Percentiles rank a stretch among this genome's conserved stretches.
Evolutionary conservation across 2,888 invertebrate genomes (phyloP).

Genomic region (Aspidiotus destructor): DNA sequence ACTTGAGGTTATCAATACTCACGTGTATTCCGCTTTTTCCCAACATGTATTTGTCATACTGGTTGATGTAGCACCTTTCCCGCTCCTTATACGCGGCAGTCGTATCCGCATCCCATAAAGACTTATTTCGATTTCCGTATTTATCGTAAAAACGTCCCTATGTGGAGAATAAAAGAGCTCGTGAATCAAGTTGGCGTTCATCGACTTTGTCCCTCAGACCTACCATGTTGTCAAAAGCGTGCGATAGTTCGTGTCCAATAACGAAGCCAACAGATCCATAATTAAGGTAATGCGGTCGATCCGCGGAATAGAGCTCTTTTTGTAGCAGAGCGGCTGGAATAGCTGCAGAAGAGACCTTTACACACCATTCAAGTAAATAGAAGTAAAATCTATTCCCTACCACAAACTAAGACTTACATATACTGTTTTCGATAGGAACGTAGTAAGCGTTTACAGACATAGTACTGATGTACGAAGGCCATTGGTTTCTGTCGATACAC

Average conservation of each 20-base stretch:
- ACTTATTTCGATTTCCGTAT: constrained; percentile 13
- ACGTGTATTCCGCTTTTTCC: too few relatives aligned
- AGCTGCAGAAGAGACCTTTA: constrained; percentile 1
- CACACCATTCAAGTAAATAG: too few relatives aligned
- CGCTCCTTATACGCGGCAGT: neutral
- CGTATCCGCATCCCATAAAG: constrained; percentile 20
- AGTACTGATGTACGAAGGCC: neutral
- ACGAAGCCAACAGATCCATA: constrained; percentile 20
- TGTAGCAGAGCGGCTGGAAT: constrained; percentile 20
- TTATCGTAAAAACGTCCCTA: constrained; percentile 22
- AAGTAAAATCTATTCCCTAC: too few relatives aligned
- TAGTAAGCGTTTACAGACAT: constrained; percentile 17
- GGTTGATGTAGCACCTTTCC: constrained; percentile 18
- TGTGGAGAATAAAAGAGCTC: neutral
- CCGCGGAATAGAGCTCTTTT: constrained; percentile 6
- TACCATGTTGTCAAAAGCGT: constrained; percentile 23
- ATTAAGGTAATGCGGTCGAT: constrained; percentile 23
- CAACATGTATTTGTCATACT: constrained; percentile 12
- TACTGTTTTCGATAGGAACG: constrained; percentile 18
- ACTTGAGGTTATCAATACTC: too few relatives aligned
- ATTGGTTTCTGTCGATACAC: neutral
- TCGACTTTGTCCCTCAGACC: neutral
- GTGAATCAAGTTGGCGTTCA: neutral
- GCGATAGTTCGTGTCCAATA: constrained; percentile 21
- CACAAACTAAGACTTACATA: constrained; percentile 1